Base-by-base conservation (phyloP, 2,888 invertebrate genomes). In the Amiota communis region DNA sequence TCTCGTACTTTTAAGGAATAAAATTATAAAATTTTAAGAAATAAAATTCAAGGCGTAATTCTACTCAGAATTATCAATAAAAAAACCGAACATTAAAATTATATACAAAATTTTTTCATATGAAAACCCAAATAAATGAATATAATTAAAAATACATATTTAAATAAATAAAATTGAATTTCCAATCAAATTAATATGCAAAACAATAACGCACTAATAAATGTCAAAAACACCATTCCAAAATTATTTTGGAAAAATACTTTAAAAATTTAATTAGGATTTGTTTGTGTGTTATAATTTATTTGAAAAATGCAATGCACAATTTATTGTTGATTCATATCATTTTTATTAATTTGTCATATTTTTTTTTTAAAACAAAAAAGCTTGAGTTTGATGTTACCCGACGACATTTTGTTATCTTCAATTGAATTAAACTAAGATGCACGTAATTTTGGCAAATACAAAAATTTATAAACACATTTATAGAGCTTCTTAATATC, bases 211-310 rank as follows among this genome's bases (percentile, higher is more conserved):
- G 73, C 72, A 75, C 74, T 72, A 61, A 72, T 73, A 76, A 76
- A 77, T 77, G 84, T 82, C 81, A 83, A 79, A 79, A 85, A 79
- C 75, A 85, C 74, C 78, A 82, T 81, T 83, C 75, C 79, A 57
- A 51, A 68, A 36, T 68, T 68, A 11, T 68, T 68, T 67, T 67
- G 72, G 64, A 68, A 75, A 51, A 23, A 23, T 17, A 36, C 73
- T 79, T 80, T 76, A 77, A 70, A 72, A 74, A 75, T 73, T 83
- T 74, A 36, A 13, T 80, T 72, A 57, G 76, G 71, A 20, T 49
- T n/a, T 13, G 12, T n/a, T 53, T 46, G 20, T 63, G 36, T 63
- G 12, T 63, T 63, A 47, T 64, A 15, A 23, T 48, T 65, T 65
- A 17, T 65, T n/a, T n/a, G 1, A 3, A 9, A 47, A 65, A 49